Evolutionary conservation across 37 sponge, comb jelly and placozoan species (phyloP).

Genomic region (Beroe forskalii): DNA sequence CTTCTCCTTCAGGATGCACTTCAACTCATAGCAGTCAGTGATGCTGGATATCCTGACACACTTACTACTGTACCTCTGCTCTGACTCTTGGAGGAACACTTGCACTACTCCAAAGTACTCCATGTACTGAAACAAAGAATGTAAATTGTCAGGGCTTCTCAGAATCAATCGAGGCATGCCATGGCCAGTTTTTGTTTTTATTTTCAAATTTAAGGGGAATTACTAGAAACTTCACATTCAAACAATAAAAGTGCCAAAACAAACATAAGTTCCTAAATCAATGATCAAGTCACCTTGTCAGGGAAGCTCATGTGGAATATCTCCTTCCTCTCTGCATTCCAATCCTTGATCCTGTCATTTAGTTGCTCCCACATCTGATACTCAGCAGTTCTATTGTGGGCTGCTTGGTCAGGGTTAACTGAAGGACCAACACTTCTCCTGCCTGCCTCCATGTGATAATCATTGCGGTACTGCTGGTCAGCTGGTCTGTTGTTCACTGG

Average conservation of each 20-base stretch:
- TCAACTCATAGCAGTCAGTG: conserved; percentile 16
- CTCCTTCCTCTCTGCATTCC: conserved; percentile 46
- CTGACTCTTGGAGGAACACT: conserved; percentile 45
- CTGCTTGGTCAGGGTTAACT: too few relatives aligned
- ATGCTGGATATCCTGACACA: conserved; percentile 57
- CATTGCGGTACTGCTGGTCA: neutral
- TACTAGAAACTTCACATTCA: too few relatives aligned
- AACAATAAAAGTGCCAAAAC: too few relatives aligned
- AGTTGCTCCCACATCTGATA: conserved; percentile 51
- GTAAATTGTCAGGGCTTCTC: neutral
- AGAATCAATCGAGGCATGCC: neutral
- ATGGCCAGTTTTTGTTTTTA: too few relatives aligned
- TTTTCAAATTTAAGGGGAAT: too few relatives aligned
- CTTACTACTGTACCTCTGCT: conserved; percentile 25
- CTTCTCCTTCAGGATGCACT: conserved; percentile 51
- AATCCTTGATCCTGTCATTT: conserved; percentile 45
- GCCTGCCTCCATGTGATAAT: neutral
- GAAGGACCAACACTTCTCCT: neutral
- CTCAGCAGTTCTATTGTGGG: neutral
- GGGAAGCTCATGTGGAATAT: conserved; percentile 49
- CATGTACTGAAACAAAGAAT: conserved; percentile 38
- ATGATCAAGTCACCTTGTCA: conserved; percentile 64
- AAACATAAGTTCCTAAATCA: too few relatives aligned
- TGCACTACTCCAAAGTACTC: conserved; percentile 56
- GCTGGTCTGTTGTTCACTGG: conserved; percentile 50